Base-by-base conservation (phyloP, 2,888 invertebrate species). In the Idaea aversata region DNA sequence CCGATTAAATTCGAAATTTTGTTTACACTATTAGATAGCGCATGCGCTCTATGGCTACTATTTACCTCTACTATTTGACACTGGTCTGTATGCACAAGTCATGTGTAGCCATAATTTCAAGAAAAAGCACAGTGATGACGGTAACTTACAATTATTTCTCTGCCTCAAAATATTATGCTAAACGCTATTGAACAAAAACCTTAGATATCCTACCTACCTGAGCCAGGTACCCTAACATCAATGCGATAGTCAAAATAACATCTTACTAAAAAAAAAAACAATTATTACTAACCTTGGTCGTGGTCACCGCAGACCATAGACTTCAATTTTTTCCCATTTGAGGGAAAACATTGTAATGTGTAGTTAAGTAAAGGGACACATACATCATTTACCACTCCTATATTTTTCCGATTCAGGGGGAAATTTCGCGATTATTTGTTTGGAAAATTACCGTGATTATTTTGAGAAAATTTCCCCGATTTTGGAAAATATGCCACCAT, bases 251-350 rank as follows among this genome's bases (percentile, higher is more conserved):
- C 79, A 80, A 80, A 79, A 77, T 75, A 47, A 82, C 73, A 79
- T 78, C 74, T 75, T 70, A 77, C 77, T 73, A 72, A 72, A 77
- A 85, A 89, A 91, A 88, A 90, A 89, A 83, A 90, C 89, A 90
- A 91, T 91, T 88, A 88, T 72, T 73, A 66, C 62, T 77, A 84
- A 91, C 92, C 91, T 91, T 92, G 90, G 79, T 71, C 77, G 83
- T 87, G 3, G 13, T 13, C 47, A 13, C 47, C 47, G 10, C 47
- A 47, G 47, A 47, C 47, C 13, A 10, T 13, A 47, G 47, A 47
- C 47, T 47, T 4, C 2, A 5, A 13, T 47, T 7, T 47, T 6
- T 13, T 10, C 4, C 13, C 47, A 13, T 3, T 25, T 25, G 25
- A 25, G 25, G 25, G 25, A 25, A 25, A 25, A 25, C 25, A 25